Percentiles rank a stretch among this genome's conserved stretches.
These are phyloP conservation scores for Diogma glabrata DNA, from an alignment of 2,888 invertebrate species.

Conservation along the genomic window DNA sequence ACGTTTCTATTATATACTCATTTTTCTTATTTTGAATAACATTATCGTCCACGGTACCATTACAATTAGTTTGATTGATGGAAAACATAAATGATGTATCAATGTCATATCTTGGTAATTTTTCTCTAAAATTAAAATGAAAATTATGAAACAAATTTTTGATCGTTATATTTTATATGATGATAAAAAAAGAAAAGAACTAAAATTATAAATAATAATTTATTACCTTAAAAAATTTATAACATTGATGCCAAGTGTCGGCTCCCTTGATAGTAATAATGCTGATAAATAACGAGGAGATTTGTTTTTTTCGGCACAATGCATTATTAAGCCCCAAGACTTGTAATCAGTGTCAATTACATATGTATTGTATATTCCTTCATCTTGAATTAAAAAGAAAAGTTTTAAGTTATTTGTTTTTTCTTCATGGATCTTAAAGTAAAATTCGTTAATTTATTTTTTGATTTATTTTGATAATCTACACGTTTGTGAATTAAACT, in stretches of 20 bases:
- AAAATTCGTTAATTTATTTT: not conserved
- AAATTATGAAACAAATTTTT: not conserved
- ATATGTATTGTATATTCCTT: constrained; percentile 80
- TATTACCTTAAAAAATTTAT: constrained; percentile 34
- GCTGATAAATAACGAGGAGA: constrained; percentile 71
- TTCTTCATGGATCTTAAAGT: too few relatives aligned
- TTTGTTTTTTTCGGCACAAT: constrained; percentile 74
- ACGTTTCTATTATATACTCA: not conserved
- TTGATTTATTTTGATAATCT: constrained; percentile 13
- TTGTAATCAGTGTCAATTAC: constrained; percentile 74
- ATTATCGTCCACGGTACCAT: not conserved
- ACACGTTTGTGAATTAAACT: too few relatives aligned
- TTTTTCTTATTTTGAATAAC: not conserved
- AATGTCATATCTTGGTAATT: constrained; percentile 57
- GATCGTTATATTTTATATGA: too few relatives aligned
- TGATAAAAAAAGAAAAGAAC: too few relatives aligned
- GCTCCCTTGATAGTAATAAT: constrained; percentile 60
- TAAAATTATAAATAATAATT: too few relatives aligned
- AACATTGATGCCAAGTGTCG: constrained; percentile 44
- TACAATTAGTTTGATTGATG: constrained; percentile 54
- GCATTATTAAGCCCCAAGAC: constrained; percentile 71
- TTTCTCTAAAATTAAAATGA: constrained; percentile 26
- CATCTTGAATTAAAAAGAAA: constrained; percentile 45
- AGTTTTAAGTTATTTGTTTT: too few relatives aligned
- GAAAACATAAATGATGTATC: constrained; percentile 74